These are phyloP conservation scores for Hirtodrosophila trivittata DNA, from an alignment of 2,888 invertebrate species.

Conservation along the genomic window DNA sequence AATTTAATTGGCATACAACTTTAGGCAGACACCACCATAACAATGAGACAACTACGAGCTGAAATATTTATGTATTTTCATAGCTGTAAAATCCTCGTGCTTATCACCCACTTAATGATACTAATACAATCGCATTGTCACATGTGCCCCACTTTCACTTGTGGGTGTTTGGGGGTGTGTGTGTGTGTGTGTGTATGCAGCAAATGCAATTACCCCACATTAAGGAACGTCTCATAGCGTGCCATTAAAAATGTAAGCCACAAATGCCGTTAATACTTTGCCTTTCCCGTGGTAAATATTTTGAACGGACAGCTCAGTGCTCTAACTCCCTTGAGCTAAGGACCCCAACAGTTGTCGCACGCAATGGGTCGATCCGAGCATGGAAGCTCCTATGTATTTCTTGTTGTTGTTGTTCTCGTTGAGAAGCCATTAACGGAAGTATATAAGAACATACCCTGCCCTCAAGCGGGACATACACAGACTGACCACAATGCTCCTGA, in stretches of 20 bases:
- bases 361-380: slow-evolving; percentile 38
- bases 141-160: slow-evolving; percentile 51
- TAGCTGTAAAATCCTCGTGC: slow-evolving; percentile 30
- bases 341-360: slow-evolving; percentile 25
- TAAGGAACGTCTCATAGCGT: slow-evolving; percentile 39
- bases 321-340: slow-evolving; percentile 14
- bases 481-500: slow-evolving; percentile 38
- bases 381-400: neutral
- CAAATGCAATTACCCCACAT: slow-evolving; percentile 67
- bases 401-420: slow-evolving; percentile 1
- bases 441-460: slow-evolving; percentile 15
- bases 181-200: slow-evolving; percentile 21
- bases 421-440: slow-evolving; percentile 48
- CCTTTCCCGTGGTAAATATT: slow-evolving; percentile 26
- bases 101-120: slow-evolving; percentile 38
- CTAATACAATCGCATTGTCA: slow-evolving; percentile 20
- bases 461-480: slow-evolving; percentile 1
- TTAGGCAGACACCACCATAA: neutral
- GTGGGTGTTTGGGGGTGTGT: neutral
- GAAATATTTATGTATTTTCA: slow-evolving; percentile 16
- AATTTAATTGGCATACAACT: slow-evolving; percentile 9
- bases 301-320: slow-evolving; percentile 12
- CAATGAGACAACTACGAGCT: neutral
- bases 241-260: slow-evolving; percentile 53
- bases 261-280: slow-evolving; percentile 54